phyloP scores from a whole-genome alignment of 2,888 invertebrate species.

The Cantharis flavilabris region DNA sequence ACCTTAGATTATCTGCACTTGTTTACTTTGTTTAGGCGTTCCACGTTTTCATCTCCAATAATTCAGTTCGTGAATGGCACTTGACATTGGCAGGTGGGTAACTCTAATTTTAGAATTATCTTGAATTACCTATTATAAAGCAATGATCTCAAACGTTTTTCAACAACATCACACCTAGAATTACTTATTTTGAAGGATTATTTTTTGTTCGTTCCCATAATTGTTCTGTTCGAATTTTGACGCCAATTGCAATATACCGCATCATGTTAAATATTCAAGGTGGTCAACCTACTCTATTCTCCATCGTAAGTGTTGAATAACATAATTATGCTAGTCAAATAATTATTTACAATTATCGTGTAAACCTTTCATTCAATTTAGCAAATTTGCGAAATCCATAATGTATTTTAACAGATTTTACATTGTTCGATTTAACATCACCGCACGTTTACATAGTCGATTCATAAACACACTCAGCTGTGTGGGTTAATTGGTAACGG shows the following conservation, averaged over 20 bases:
- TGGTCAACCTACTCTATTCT: background rate
- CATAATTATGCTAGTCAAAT: background rate
- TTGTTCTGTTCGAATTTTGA: background rate
- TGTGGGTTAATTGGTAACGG: background rate
- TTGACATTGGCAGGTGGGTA: background rate
- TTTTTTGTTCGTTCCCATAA: background rate
- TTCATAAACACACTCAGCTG: background rate
- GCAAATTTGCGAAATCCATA: background rate
- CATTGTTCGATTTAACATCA: background rate
- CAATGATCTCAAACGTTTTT: background rate
- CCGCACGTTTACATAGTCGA: background rate
- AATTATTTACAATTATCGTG: background rate
- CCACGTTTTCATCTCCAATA: background rate
- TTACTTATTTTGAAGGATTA: background rate
- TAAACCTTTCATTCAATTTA: background rate
- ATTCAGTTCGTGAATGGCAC: background rate
- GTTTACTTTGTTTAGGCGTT: background rate
- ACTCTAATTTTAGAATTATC: background rate
- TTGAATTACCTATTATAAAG: background rate
- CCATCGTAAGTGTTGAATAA: background rate
- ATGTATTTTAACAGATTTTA: background rate
- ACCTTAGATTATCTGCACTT: background rate
- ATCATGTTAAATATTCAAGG: background rate
- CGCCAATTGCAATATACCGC: background rate
- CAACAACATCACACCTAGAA: background rate